Evolutionary conservation across 2,888 invertebrate genomes (phyloP).

Genomic region (Brachypterus glaber): DNA sequence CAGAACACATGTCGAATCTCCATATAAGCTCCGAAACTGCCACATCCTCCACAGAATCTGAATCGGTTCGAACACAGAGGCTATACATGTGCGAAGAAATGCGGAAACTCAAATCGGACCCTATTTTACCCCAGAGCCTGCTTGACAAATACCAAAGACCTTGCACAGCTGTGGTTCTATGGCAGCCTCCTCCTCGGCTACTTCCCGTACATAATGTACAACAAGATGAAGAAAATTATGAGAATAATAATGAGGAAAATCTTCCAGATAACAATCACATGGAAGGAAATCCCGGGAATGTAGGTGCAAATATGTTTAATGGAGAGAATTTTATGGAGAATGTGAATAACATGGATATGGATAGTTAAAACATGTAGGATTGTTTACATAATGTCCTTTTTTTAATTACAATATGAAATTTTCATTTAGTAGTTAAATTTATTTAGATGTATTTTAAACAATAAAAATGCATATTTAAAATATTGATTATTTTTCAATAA

Average conservation of each 20-base stretch:
- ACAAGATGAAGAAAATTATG: slow-evolving; percentile 36
- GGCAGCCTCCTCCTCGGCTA: slow-evolving; percentile 55
- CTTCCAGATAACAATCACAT: slow-evolving; percentile 38
- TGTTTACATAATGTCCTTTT: too few relatives aligned
- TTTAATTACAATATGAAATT: too few relatives aligned
- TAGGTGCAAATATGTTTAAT: too few relatives aligned
- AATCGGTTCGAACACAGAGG: slow-evolving; percentile 35
- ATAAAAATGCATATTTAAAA: too few relatives aligned
- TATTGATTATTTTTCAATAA: too few relatives aligned
- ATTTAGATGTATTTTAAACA: too few relatives aligned
- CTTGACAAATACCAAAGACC: slow-evolving; percentile 56
- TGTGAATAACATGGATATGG: slow-evolving; percentile 18
- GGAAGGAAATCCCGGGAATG: too few relatives aligned
- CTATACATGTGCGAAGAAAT: slow-evolving; percentile 61
- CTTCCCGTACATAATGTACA: slow-evolving; percentile 28
- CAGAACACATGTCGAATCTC: slow-evolving; percentile 65
- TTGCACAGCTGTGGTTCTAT: slow-evolving; percentile 69
- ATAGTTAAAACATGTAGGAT: too few relatives aligned
- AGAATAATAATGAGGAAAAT: slow-evolving; percentile 40
- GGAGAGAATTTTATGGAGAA: slow-evolving; percentile 25
- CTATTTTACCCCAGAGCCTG: slow-evolving; percentile 56
- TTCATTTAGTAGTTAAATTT: too few relatives aligned
- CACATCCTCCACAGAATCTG: slow-evolving; percentile 26
- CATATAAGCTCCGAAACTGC: slow-evolving; percentile 51
- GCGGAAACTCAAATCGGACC: slow-evolving; percentile 53